Conservation (phyloP, 2,113 vertebrate species). For the Pithys albifrons region DNA sequence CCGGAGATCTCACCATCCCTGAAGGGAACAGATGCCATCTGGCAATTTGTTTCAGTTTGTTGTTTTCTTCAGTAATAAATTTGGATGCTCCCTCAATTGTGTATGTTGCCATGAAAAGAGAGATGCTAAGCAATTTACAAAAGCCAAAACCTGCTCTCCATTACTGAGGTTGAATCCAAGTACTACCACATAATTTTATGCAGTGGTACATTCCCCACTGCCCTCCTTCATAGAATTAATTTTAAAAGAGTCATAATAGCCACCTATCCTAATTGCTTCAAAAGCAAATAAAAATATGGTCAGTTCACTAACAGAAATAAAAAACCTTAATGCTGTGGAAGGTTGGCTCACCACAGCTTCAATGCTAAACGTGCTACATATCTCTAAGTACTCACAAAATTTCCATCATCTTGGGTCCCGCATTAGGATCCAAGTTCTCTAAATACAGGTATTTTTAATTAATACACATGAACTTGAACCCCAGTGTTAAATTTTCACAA, state of each 20-base stretch:
- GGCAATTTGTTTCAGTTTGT: neutral
- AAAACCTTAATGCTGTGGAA: neutral
- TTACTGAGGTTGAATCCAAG: neutral
- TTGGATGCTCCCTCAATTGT: neutral
- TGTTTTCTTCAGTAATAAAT: neutral
- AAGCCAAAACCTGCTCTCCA: neutral
- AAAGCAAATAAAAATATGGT: neutral
- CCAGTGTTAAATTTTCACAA: neutral
- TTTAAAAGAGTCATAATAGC: neutral
- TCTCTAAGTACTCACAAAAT: neutral
- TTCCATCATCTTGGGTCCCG: neutral
- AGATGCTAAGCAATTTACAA: neutral
- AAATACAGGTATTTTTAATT: neutral
- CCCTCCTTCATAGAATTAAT: neutral
- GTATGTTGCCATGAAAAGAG: neutral
- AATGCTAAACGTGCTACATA: accelerated
- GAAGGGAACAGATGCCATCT: neutral
- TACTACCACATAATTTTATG: neutral
- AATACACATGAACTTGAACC: neutral
- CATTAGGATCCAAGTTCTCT: neutral
- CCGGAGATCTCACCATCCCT: neutral
- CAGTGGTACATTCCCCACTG: neutral
- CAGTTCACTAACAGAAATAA: neutral
- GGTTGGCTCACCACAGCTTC: neutral
- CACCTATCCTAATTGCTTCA: neutral